Base-by-base conservation (phyloP, 2,888 invertebrate species). In the Troilus luridus region DNA sequence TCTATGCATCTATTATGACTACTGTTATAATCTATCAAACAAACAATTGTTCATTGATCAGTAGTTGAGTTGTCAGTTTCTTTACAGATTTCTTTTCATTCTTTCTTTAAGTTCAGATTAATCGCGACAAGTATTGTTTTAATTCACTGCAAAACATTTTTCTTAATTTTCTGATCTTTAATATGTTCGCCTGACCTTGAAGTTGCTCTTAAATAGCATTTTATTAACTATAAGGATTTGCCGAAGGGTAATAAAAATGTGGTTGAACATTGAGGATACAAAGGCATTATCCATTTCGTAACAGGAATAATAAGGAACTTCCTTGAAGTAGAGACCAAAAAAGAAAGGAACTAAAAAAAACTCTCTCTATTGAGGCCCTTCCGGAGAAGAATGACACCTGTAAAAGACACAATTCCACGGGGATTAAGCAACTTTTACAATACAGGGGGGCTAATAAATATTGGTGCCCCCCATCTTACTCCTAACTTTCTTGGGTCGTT, bases 371-470 rank as follows among this genome's bases (percentile, higher is more conserved):
- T 85, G n/a, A 58, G 6, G 19, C 21, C 85, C 85, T 85, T 54
- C 85, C 56, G 56, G 19, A 58, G 56, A 58, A 85, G 85, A 56
- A 58, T 56, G 85, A 85, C 56, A 85, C 56, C 56, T 85, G 85
- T 85, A 58, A 58, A 85, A 19, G 85, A 56, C 85, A 85, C 85
- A 85, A 85, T 85, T 85, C 85, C 14, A n/a, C n/a, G 85, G 85
- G 85, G 85, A 85, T 85, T 85, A 85, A 54, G 85, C 12, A 85
- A 85, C 85, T 85, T 85, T 85, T 58, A 85, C 85, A 58, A 58
- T 56, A 58, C 56, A 85, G 56, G 56, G 11, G 11, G 19, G 85
- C 85, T 56, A 58, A 77, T 77, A 77, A 77, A 77, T 77, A 77
- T 77, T 77, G 67, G 67, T 67, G 2, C 24, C 24, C 19, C 8